These are phyloP conservation scores for Alouatta palliata DNA, from an alignment of 2,113 vertebrate genomes.

Conservation along the genomic window DNA sequence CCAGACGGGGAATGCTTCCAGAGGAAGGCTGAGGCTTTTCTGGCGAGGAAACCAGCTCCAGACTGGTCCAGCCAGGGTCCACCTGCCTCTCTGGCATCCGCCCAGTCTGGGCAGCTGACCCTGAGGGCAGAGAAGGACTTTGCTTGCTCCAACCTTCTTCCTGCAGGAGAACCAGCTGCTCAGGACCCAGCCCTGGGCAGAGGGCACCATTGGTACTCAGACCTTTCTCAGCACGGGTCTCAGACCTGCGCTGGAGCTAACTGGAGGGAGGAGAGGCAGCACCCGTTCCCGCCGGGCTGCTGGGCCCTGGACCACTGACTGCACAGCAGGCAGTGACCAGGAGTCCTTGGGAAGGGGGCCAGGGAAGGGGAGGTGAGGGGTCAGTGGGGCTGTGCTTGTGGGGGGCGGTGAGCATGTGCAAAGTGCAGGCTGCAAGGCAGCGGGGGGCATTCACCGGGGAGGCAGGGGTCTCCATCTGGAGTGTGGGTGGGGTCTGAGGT, in stretches of 20 bases:
- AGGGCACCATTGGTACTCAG: not conserved
- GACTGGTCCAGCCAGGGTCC: not conserved
- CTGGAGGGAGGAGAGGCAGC: not conserved
- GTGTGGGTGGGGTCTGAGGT: constrained; percentile 33
- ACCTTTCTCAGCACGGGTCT: not conserved
- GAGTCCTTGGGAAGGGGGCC: not conserved
- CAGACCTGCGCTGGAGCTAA: not conserved
- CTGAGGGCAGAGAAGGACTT: not conserved
- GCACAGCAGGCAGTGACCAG: constrained; percentile 67
- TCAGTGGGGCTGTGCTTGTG: constrained; percentile 19
- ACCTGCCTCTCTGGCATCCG: not conserved
- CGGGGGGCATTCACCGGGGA: constrained; percentile 52
- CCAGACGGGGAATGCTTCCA: not conserved
- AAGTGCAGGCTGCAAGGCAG: constrained; percentile 76
- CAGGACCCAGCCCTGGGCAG: constrained; percentile 69
- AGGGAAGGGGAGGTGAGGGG: not conserved
- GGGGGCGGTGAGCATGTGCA: constrained; percentile 59
- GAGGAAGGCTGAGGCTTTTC: constrained; percentile 23
- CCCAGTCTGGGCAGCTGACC: not conserved
- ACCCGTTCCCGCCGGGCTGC: constrained; percentile 44
- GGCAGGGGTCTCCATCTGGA: not conserved
- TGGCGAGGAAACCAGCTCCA: constrained; percentile 54
- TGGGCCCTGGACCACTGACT: not conserved
- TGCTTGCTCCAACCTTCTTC: not conserved
- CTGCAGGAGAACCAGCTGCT: constrained; percentile 53